Evolutionary conservation across 92 coral and sea anemone species (phyloP), one percentile per base, ranked within the genome.

Genomic region (Umimayanthus chanpuru): DNA sequence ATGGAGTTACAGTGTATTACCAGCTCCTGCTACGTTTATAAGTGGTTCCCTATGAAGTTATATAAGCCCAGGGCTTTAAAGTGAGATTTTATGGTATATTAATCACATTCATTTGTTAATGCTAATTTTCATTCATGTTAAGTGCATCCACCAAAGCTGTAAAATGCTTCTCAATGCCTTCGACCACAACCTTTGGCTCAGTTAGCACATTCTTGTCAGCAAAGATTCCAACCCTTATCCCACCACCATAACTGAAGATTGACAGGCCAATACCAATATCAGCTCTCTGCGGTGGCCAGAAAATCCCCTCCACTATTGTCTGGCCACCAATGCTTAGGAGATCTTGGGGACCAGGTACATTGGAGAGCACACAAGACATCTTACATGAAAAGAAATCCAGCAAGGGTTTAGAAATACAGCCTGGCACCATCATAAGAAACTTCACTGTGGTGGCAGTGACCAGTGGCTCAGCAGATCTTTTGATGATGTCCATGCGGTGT

Each of bases 331-430:
- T 89, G 47, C 90, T 89, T 40, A 97, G 89, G 47, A 89, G 58
- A 61, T 95, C 90, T 43, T 91, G 93, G 25, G 99, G 99, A 11
- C 99, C 99, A 21, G 99, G 98, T 29, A 97, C 95, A n/a, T 97
- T 97, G 67, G 98, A 95, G 40, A 97, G 80, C 38, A 97, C 99
- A 79, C 98, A 94, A 0, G 99, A 94, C 97, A 93, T 92, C 80
- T 97, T 97, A 9, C 89, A 53, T 40, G 95, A 86, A 85, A 93
- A 95, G 85, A 94, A 92, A 74, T 97, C 97, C 1, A 97, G 83
- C 78, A 97, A 66, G 29, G 94, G 89, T 68, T 85, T 89, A 14
- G 99, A 97, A 73, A 97, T 70, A 72, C 89, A 95, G 61, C 90
- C 91, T 3, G 99, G 98, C 23, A 97, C 71, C 93, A 94, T 79